Conservation (phyloP, 2,888 invertebrate species). For the Cyclophora punctaria region DNA sequence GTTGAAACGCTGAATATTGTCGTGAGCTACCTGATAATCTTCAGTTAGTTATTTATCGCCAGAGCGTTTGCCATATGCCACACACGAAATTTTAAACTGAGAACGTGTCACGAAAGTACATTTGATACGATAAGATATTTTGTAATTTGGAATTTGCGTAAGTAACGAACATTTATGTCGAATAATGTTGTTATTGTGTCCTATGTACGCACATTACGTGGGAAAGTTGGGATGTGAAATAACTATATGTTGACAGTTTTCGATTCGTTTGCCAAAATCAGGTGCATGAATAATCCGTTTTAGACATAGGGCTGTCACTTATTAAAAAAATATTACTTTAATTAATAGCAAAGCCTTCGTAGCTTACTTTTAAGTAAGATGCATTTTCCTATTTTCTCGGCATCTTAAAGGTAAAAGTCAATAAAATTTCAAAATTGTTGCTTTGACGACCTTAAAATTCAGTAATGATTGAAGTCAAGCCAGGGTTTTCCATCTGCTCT, state of each 20-base stretch:
- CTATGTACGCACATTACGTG: neutral
- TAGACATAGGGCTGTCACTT: slow-evolving; percentile 22
- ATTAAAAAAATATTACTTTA: no score
- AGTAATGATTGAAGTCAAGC: no score
- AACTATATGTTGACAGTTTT: slow-evolving; percentile 13
- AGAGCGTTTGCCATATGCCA: slow-evolving; percentile 38
- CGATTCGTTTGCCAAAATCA: slow-evolving; percentile 22
- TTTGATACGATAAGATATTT: slow-evolving; percentile 12
- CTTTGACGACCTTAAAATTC: no score
- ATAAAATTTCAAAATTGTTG: no score
- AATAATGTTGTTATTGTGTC: neutral
- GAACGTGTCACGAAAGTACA: slow-evolving; percentile 17
- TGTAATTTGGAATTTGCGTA: neutral
- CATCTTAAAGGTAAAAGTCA: no score
- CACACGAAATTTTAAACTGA: slow-evolving; percentile 28
- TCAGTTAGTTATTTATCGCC: slow-evolving; percentile 9
- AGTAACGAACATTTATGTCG: neutral
- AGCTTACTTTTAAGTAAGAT: no score
- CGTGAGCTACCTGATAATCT: slow-evolving; percentile 15
- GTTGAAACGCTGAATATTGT: slow-evolving; percentile 4
- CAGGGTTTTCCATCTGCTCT: no score
- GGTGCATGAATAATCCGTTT: slow-evolving; percentile 22
- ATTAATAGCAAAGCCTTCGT: no score
- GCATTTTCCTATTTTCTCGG: no score
- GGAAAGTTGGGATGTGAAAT: neutral